phyloP scores from a whole-genome alignment of 2,888 invertebrate genomes.

The Nymphalis polychloros region DNA sequence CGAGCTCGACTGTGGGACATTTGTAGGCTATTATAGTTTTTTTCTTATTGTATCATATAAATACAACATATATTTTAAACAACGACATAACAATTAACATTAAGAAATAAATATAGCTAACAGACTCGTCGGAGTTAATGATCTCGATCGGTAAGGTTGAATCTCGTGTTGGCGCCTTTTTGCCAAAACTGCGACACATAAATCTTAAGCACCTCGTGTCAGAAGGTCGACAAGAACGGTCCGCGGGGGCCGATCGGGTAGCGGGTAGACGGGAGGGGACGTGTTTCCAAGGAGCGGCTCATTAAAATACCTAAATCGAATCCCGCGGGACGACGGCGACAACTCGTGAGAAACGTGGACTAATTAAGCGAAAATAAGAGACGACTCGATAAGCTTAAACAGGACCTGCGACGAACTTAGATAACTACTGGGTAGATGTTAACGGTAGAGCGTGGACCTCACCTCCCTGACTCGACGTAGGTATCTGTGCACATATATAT shows the following conservation, averaged over 20 bases:
- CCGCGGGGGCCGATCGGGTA: slow-evolving; percentile 1
- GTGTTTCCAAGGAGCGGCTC: slow-evolving; percentile 50
- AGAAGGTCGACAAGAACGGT: slow-evolving; percentile 26
- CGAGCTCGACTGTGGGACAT: no score
- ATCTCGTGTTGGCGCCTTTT: slow-evolving; percentile 32
- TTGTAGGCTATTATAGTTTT: background rate
- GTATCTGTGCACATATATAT: background rate
- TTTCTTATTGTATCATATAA: background rate
- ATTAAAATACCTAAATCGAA: slow-evolving; percentile 72
- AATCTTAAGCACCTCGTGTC: slow-evolving; percentile 33
- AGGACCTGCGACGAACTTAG: slow-evolving; percentile 8
- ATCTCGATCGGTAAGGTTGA: slow-evolving; percentile 9
- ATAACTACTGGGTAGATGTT: background rate
- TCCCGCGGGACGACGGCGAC: slow-evolving; percentile 45
- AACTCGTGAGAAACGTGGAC: slow-evolving; percentile 62
- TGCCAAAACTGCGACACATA: slow-evolving; percentile 37
- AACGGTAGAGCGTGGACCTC: background rate
- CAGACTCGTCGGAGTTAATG: slow-evolving; percentile 6
- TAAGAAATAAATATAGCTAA: background rate
- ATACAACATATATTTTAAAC: background rate
- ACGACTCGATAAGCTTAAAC: slow-evolving; percentile 33
- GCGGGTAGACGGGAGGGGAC: slow-evolving; percentile 17
- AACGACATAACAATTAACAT: background rate
- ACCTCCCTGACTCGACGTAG: background rate
- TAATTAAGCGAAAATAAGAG: slow-evolving; percentile 58